phyloP scores from a whole-genome alignment of 2,113 vertebrate species.

The Menidia beryllina region DNA sequence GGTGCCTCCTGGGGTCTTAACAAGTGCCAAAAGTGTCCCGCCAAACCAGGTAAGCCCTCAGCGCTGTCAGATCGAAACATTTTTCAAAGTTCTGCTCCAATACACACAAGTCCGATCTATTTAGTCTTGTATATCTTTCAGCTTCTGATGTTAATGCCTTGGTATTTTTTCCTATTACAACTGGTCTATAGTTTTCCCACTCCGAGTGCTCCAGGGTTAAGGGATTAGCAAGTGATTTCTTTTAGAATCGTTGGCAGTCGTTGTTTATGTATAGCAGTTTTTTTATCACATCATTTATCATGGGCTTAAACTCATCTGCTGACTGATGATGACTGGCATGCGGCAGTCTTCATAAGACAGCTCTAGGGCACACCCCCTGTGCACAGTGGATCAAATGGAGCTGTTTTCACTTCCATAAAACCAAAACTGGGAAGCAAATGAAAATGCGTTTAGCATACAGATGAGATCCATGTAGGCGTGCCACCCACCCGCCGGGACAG shows the following conservation, averaged over 20 bases:
- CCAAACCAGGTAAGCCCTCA: constrained; percentile 88
- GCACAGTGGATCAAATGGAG: constrained; percentile 41
- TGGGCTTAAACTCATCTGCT: constrained; percentile 12
- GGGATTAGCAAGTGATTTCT: constrained; percentile 25
- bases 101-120: constrained; percentile 31
- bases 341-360: constrained; percentile 27
- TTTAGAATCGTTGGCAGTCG: constrained; percentile 15
- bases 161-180: constrained; percentile 12
- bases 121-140: constrained; percentile 17
- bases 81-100: constrained; percentile 21
- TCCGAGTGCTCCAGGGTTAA: constrained; percentile 2
- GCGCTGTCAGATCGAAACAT: constrained; percentile 15
- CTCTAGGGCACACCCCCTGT: constrained; percentile 19
- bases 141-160: constrained; percentile 35
- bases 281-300: constrained; percentile 38
- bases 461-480: constrained; percentile 63
- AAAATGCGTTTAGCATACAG: constrained; percentile 68
- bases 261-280: constrained; percentile 35
- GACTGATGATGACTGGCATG: constrained; percentile 30
- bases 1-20: constrained; percentile 92
- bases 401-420: constrained; percentile 52
- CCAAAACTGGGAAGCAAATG: constrained; percentile 58
- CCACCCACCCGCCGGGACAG: constrained; percentile 53
- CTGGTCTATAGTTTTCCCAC: background rate
- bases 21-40: constrained; percentile 89